phyloP scores from a whole-genome alignment of 2,113 vertebrate genomes.

The Oryzias celebensis region DNA sequence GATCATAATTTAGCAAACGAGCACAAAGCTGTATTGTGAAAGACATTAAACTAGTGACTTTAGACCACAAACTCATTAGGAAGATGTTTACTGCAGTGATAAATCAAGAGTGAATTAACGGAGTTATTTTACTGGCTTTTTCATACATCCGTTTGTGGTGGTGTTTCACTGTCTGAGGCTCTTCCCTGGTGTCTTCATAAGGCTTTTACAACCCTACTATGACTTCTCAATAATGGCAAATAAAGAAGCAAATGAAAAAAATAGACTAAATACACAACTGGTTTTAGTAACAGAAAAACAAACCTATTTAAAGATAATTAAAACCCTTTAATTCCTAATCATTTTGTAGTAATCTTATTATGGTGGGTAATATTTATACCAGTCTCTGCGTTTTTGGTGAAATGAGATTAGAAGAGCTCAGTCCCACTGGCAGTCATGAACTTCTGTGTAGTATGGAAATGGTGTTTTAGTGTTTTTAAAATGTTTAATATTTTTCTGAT shows the following conservation, averaged over 20 bases:
- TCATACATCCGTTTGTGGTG: background rate
- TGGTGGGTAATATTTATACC: no score
- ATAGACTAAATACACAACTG: background rate
- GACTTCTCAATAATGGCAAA: background rate
- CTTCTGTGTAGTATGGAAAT: no score
- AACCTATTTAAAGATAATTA: no score
- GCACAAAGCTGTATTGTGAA: background rate
- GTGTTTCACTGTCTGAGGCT: background rate
- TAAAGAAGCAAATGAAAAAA: background rate
- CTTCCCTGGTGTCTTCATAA: background rate
- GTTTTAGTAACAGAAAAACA: no score
- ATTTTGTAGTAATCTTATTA: no score
- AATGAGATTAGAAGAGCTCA: no score
- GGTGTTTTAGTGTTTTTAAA: no score
- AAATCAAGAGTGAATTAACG: conserved; percentile 1
- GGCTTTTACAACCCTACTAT: background rate
- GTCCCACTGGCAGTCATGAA: no score
- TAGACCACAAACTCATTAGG: conserved; percentile 2
- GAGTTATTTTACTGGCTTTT: background rate
- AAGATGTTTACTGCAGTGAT: conserved; percentile 1
- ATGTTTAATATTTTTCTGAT: no score
- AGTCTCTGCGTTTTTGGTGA: no score
- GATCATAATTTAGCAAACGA: background rate
- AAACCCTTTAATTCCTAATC: no score
- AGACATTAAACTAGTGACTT: background rate